These are phyloP conservation scores for Sphenopsis melanotis DNA, from an alignment of 2,797 vertebrate genomes.

Conservation along the genomic window DNA sequence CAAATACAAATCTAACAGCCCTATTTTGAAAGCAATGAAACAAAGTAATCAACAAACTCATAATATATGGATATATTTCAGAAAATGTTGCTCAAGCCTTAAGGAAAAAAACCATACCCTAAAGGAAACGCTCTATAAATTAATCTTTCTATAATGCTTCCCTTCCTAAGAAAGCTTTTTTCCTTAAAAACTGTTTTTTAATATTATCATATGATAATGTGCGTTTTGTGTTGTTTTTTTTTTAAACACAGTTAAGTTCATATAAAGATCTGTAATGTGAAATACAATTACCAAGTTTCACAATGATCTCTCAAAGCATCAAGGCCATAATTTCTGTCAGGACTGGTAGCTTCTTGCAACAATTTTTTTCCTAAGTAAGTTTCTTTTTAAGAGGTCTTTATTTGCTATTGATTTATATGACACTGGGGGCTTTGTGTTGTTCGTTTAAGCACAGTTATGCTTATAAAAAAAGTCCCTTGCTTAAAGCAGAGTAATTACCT, in stretches of 20 bases:
- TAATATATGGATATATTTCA: not conserved
- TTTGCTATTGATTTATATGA: not conserved
- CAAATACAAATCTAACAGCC: not conserved
- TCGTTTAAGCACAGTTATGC: not conserved
- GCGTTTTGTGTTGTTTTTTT: not conserved
- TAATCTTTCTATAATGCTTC: not conserved
- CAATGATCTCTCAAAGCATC: conserved; percentile 68
- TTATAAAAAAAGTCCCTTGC: not conserved
- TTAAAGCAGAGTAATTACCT: conserved; percentile 69
- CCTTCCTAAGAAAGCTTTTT: not conserved
- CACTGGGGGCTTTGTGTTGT: not conserved
- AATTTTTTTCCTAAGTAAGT: not conserved
- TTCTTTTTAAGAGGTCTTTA: not conserved
- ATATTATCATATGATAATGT: not conserved
- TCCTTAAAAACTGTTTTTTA: not conserved
- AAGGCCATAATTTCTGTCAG: conserved; percentile 65
- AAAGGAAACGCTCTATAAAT: not conserved
- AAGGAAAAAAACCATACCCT: not conserved
- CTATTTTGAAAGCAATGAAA: not conserved
- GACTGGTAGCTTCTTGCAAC: conserved; percentile 49
- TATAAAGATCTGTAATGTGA: not conserved
- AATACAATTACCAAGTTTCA: conserved; percentile 56
- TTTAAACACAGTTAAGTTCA: not conserved
- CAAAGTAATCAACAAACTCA: not conserved
- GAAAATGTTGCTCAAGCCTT: not conserved